Percentiles rank a stretch among this genome's conserved stretches.
Evolutionary conservation across 2,797 vertebrate genomes (phyloP).

Genomic region (Chromobotia macracanthus): DNA sequence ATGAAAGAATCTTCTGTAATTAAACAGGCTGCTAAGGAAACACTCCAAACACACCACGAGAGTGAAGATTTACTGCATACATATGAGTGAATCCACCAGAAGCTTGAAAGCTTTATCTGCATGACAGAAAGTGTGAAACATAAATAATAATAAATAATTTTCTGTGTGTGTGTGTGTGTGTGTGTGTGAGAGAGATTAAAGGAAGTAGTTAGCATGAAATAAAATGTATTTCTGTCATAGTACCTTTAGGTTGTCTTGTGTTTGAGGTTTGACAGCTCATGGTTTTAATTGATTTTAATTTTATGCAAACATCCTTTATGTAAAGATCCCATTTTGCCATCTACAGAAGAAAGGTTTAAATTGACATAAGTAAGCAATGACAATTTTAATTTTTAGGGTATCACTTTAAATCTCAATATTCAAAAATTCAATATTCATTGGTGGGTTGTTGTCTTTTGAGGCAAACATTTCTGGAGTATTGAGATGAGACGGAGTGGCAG

Average conservation of each 20-base stretch:
- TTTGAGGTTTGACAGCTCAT: background rate
- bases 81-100: background rate
- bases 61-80: background rate
- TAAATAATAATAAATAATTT: no score
- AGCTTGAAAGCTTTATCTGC: slow-evolving; percentile 3
- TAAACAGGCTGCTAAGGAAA: slow-evolving; percentile 31
- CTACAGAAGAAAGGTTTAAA: no score
- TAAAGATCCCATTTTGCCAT: no score
- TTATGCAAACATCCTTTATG: background rate
- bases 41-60: background rate
- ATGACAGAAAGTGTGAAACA: slow-evolving; percentile 36
- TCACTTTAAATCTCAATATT: no score
- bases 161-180: no score
- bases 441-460: no score
- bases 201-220: background rate
- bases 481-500: no score
- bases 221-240: no score
- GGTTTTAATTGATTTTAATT: background rate
- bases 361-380: background rate
- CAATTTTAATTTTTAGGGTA: background rate
- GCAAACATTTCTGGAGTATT: no score
- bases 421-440: no score
- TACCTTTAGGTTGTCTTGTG: no score
- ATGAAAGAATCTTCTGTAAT: slow-evolving; percentile 30
- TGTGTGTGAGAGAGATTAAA: slow-evolving; percentile 40